These are phyloP conservation scores for Oligia fasciuncula DNA, from an alignment of 2,888 invertebrate species.

Conservation along the genomic window DNA sequence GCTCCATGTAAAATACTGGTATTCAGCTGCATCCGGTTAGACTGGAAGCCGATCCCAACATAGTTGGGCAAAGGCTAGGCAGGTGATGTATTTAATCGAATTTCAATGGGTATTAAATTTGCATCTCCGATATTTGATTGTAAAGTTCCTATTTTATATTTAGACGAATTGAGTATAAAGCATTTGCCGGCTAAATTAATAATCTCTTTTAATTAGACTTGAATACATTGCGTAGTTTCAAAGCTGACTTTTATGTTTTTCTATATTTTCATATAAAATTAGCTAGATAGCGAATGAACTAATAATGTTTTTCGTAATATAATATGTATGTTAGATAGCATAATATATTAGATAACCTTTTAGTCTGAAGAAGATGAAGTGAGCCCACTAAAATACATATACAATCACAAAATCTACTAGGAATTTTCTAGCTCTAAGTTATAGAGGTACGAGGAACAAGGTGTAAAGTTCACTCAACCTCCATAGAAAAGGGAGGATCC, in stretches of 20 bases:
- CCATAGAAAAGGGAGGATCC: too few species aligned
- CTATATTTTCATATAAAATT: conserved; percentile 26
- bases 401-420: background rate
- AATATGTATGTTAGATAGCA: conserved; percentile 6
- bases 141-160: conserved; percentile 12
- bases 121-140: background rate
- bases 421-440: background rate
- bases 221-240: conserved; percentile 19
- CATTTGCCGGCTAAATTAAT: conserved; percentile 20
- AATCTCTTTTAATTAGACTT: conserved; percentile 13
- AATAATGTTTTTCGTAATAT: conserved; percentile 8
- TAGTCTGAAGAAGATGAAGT: conserved; percentile 3
- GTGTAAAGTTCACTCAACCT: too few species aligned
- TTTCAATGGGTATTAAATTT: background rate
- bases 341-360: background rate
- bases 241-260: conserved; percentile 18
- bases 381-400: background rate
- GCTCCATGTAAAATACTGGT: too few species aligned
- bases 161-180: background rate
- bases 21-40: too few species aligned
- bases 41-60: too few species aligned
- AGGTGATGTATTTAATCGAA: background rate
- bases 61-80: too few species aligned
- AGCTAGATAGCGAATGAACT: background rate
- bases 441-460: too few species aligned